Percentiles rank a stretch among this genome's conserved stretches.
Evolutionary conservation across 2,797 vertebrate species (phyloP).

Genomic region (Dromococcyx pavoninus): DNA sequence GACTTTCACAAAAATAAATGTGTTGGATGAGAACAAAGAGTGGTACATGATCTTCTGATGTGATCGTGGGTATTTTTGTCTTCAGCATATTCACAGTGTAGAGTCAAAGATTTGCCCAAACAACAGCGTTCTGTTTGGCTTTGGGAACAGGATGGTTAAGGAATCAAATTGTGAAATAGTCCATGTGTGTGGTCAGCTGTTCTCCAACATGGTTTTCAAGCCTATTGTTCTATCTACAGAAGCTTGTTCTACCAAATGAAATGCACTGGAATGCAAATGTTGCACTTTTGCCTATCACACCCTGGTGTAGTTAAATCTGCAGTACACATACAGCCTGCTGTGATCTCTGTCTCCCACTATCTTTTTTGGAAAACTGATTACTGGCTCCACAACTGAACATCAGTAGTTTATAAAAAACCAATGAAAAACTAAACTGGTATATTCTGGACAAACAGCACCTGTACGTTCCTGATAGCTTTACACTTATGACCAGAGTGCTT

Average conservation of each 20-base stretch:
- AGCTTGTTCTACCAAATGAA: not conserved
- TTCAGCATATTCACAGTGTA: not conserved
- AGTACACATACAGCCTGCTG: not conserved
- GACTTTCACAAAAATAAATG: not conserved
- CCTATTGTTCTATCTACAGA: not conserved
- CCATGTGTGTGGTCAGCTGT: not conserved
- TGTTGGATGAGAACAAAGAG: not conserved
- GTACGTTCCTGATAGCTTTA: not conserved
- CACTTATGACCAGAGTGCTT: not conserved
- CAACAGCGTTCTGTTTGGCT: not conserved
- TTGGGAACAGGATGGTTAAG: not conserved
- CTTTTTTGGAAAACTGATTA: not conserved
- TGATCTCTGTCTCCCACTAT: not conserved
- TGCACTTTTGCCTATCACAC: not conserved
- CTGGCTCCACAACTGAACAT: not conserved
- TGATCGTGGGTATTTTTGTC: not conserved
- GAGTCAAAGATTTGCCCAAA: not conserved
- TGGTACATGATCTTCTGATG: not conserved
- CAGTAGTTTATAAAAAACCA: not conserved
- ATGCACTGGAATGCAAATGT: not conserved
- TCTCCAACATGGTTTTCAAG: not conserved
- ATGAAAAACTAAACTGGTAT: not conserved
- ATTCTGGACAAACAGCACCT: not conserved
- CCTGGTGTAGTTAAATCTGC: not conserved
- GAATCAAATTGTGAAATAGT: not conserved